Base-by-base conservation (phyloP, 2,113 vertebrate genomes). In the Uria aalge region DNA sequence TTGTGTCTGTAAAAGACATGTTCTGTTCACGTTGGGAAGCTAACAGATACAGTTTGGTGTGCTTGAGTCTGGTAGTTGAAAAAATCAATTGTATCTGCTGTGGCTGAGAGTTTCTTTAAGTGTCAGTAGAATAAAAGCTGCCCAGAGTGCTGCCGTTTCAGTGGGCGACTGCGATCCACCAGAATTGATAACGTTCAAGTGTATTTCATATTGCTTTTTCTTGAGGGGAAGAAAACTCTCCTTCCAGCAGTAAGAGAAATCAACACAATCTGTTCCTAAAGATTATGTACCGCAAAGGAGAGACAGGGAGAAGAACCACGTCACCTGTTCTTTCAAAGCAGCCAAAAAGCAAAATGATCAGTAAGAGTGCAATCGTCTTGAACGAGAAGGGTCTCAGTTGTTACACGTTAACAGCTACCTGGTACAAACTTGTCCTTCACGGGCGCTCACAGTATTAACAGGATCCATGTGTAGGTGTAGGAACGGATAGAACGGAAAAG, bases 271-370 rank as follows among this genome's bases (percentile, higher is more conserved):
- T 38, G 4, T 52, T 78, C 29, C 29, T 45, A 53, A 83, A 66
- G 19, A 62, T 12, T 12, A 30, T 1, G 4, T 41, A n/a, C 0
- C 2, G 57, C 30, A 73, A 69, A 81, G 7, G 29, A 11, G 7
- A 76, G 15, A 32, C 8, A 24, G 72, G 38, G 6, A 84, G 15
- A 79, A 59, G 15, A 79, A 59, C 38, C 18, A 8, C 4, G 5
- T 24, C 56, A 74, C 32, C 21, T 67, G 7, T 56, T 74, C 36
- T 81, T 20, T 55, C 38, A 74, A 47, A 93, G 64, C 63, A 89
- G 77, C 23, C 83, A 59, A 86, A 88, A 64, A 77, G 26, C 32
- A 86, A 62, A 92, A 66, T 30, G 11, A 86, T 84, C 79, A 53
- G 13, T 66, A 69, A 40, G n/a, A 53, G n/a, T 15, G 38, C 53